A percentile compares a stretch with the other conserved stretches of the same genome.
phyloP scores from a whole-genome alignment of 2,113 vertebrate species.

The Hemichromis elongatus region DNA sequence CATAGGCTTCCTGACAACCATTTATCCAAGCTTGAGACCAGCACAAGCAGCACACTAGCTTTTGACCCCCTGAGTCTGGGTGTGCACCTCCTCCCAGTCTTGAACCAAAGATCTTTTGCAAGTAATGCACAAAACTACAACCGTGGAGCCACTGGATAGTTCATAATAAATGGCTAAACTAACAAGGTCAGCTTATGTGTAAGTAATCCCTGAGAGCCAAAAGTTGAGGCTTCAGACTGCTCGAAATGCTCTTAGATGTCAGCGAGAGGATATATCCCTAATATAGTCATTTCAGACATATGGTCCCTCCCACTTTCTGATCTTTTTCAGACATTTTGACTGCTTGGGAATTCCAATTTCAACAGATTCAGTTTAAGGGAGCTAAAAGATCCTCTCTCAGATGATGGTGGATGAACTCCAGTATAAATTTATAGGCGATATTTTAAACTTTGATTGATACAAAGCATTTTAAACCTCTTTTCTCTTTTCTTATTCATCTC shows the following conservation, averaged over 20 bases:
- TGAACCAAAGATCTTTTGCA: not conserved
- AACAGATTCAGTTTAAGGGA: not conserved
- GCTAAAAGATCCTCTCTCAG: not conserved
- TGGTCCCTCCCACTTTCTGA: not conserved
- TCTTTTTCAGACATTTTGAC: not conserved
- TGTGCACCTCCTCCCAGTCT: not conserved
- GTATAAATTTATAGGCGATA: not conserved
- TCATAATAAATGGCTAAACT: not conserved
- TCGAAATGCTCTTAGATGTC: not conserved
- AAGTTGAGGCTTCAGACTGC: not conserved
- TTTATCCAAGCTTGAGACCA: not conserved
- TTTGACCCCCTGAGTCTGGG: not conserved
- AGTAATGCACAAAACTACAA: not conserved
- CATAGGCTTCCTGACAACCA: not conserved
- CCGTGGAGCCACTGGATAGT: not conserved
- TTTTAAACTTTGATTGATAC: not conserved
- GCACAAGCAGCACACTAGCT: no score
- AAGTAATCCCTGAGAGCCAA: not conserved
- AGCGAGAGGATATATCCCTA: not conserved
- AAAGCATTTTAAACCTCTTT: not conserved
- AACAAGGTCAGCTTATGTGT: not conserved
- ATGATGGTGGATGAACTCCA: not conserved
- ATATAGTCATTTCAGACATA: not conserved
- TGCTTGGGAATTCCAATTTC: not conserved
- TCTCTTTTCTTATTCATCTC: constrained; percentile 9